Evolutionary conservation across 2,113 vertebrate genomes (phyloP).

Genomic region (Pteronura brasiliensis): DNA sequence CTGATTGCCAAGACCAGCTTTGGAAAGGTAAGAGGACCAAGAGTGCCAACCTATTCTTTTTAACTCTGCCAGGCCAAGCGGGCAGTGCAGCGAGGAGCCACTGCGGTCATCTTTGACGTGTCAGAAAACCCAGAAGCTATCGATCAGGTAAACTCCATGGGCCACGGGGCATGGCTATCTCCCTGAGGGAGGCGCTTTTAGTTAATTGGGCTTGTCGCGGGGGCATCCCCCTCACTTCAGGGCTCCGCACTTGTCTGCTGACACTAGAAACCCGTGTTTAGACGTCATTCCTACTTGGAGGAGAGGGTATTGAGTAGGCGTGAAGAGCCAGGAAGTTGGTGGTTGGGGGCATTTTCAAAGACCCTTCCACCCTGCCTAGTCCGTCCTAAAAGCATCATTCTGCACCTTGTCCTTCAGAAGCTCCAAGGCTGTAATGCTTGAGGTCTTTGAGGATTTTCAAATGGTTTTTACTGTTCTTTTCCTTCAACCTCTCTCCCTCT

Average conservation of each 20-base stretch:
- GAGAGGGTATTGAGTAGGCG: not conserved
- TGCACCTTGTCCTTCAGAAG: not conserved
- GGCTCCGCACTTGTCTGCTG: not conserved
- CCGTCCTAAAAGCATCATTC: not conserved
- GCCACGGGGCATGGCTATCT: not conserved
- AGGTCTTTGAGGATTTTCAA: not conserved
- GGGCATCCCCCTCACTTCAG: accelerated
- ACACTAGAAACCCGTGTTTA: not conserved
- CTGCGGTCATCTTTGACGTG: constrained; percentile 98
- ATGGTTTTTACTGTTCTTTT: not conserved
- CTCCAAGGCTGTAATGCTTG: not conserved
- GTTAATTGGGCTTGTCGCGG: not conserved
- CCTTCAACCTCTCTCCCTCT: not conserved
- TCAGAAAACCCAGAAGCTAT: constrained; percentile 99
- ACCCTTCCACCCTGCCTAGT: not conserved
- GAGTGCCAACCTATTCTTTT: constrained; percentile 59
- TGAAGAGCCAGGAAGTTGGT: not conserved
- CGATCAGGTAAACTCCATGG: constrained; percentile 89
- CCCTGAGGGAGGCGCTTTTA: not conserved
- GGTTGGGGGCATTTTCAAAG: not conserved
- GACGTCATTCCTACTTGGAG: not conserved
- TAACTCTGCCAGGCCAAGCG: constrained; percentile 91
- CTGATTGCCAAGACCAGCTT: not conserved
- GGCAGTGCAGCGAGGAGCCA: constrained; percentile 97
- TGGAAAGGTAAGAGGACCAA: not conserved